These are phyloP conservation scores for Hephaestus fuliginosus DNA, from an alignment of 2,797 vertebrate genomes.

Conservation along the genomic window DNA sequence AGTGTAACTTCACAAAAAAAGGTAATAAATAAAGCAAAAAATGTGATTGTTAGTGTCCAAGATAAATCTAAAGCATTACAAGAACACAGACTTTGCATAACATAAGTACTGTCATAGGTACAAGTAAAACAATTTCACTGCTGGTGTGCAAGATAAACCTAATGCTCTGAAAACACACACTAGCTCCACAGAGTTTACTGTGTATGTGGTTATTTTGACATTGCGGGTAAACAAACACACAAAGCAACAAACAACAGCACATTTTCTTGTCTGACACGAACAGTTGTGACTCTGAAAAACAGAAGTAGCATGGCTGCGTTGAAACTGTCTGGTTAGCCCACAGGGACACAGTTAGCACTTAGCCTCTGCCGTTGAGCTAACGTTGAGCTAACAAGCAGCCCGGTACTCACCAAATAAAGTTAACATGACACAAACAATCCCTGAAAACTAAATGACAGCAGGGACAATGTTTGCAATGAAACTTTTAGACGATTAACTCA, in stretches of 20 bases:
- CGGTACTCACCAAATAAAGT: no score
- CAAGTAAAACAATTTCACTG: no score
- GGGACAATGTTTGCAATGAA: constrained; percentile 18
- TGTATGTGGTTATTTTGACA: constrained; percentile 6
- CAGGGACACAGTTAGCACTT: no score
- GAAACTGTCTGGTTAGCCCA: not conserved
- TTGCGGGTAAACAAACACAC: not conserved
- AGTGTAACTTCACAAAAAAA: no score
- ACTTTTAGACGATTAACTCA: constrained; percentile 63
- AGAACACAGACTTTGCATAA: no score
- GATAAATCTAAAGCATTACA: no score
- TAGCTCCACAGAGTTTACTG: constrained; percentile 1
- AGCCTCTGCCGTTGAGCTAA: no score
- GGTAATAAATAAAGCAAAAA: no score
- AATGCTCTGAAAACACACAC: constrained; percentile 1
- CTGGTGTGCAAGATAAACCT: not conserved
- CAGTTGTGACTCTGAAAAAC: not conserved
- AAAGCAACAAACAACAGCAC: not conserved
- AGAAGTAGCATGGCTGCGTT: not conserved
- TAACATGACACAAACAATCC: no score
- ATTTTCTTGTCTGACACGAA: not conserved
- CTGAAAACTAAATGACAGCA: constrained; percentile 25
- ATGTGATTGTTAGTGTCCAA: no score
- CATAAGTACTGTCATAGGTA: no score
- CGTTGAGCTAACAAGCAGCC: no score